A percentile compares a stretch with the other conserved stretches of the same genome.
Conservation (phyloP, 1,140 invertebrate genomes). For the Hyphantria cunea region DNA sequence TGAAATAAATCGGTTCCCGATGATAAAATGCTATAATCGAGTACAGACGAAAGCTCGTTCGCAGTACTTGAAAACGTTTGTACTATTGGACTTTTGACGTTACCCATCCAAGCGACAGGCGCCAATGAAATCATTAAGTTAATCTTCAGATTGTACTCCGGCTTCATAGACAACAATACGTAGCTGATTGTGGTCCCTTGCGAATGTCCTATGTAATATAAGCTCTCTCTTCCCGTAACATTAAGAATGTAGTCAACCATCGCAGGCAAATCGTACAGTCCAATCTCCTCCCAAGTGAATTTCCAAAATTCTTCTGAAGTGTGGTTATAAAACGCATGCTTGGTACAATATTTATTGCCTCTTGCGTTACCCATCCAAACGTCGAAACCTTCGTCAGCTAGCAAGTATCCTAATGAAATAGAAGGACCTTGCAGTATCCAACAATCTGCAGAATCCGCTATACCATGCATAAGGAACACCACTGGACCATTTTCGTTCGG, state of each 20-base stretch:
- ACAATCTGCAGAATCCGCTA: slow-evolving; percentile 83
- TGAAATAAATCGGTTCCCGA: slow-evolving; percentile 78
- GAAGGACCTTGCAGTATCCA: slow-evolving; percentile 82
- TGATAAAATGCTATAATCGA: slow-evolving; percentile 77
- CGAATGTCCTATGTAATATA: slow-evolving; percentile 87
- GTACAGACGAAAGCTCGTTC: slow-evolving; percentile 81
- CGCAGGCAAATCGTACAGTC: slow-evolving; percentile 87
- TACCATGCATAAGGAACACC: slow-evolving; percentile 86
- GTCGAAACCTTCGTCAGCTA: slow-evolving; percentile 85
- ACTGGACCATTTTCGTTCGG: slow-evolving; percentile 47
- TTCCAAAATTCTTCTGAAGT: slow-evolving; percentile 74
- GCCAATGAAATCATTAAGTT: slow-evolving; percentile 84
- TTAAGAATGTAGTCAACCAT: slow-evolving; percentile 86
- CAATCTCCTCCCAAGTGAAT: slow-evolving; percentile 88
- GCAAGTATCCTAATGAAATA: slow-evolving; percentile 75
- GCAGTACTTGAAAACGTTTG: slow-evolving; percentile 69
- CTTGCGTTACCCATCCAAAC: slow-evolving; percentile 89
- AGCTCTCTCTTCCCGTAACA: slow-evolving; percentile 68
- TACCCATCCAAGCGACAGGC: slow-evolving; percentile 84
- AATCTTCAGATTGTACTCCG: slow-evolving; percentile 85
- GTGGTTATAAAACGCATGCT: slow-evolving; percentile 74
- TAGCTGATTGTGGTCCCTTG: slow-evolving; percentile 76
- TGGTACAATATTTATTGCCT: slow-evolving; percentile 86
- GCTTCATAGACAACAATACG: slow-evolving; percentile 82
- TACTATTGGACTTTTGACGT: slow-evolving; percentile 83